Base-by-base conservation (phyloP, 2,797 vertebrate species). In the Clarias platycephalus region DNA sequence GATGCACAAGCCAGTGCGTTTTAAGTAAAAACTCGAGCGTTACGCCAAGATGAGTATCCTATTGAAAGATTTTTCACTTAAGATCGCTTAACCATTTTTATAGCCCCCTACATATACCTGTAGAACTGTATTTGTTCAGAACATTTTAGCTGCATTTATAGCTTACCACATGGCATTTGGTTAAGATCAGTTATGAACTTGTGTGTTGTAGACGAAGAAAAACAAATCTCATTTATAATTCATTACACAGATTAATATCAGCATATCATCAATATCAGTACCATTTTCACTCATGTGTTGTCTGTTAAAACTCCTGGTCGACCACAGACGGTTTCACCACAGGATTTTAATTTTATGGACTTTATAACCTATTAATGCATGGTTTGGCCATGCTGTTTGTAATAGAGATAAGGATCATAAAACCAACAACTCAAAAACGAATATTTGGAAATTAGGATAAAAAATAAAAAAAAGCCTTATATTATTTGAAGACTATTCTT, bases 351-450 rank as follows among this genome's bases (percentile, higher is more conserved):
- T 62, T 40, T 37, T 37, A 24, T 78, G 12, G 22, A 37, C 22
- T 40, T 78, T 62, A 37, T 62, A 78, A 60, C 57, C 57, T 62
- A 62, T 78, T 78, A 62, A 62, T 5, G 31, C 20, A 40, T 60
- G 22, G 62, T 37, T 22, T 37, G 22, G 12, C 31, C 31, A 18
- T 60, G n/a, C 31, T 37, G 75, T 37, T 62, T 78, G 22, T 78
- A 37, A 13, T 60, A 77, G 55, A 77, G 75, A 77, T 77, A 77
- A 77, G 12, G 20, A 62, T 78, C 20, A 78, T 78, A 62, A 77
- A 62, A 40, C 57, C 31, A 78, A 78, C 57, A 78, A 37, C 57
- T 60, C 5, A 34, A 40, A 58, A 77, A 58, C 2, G 5, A 60
- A 77, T 22, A 58, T 55, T 76, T 60, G 75, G 28, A 78, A 62